Evolutionary conservation across 2,888 invertebrate genomes (phyloP).

Genomic region (Frankliniella intonsa): DNA sequence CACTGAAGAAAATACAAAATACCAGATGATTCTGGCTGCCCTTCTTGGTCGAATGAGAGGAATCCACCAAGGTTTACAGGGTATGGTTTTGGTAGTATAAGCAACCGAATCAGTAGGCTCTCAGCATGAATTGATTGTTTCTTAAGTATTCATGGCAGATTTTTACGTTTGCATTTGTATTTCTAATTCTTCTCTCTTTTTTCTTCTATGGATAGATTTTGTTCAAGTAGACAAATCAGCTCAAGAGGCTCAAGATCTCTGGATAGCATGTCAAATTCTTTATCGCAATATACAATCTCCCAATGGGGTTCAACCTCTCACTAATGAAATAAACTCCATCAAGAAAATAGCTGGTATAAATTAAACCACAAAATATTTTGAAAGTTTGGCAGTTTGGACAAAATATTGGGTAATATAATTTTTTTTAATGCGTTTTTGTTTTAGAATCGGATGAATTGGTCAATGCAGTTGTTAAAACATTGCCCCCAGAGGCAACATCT

Average conservation of each 20-base stretch:
- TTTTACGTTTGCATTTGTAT: neutral
- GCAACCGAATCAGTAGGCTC: neutral
- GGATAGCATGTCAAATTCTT: slow-evolving; percentile 78
- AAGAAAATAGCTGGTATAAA: slow-evolving; percentile 64
- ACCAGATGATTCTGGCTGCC: slow-evolving; percentile 65
- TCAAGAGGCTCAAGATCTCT: slow-evolving; percentile 79
- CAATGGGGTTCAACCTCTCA: slow-evolving; percentile 54
- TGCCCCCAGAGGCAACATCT: slow-evolving; percentile 69
- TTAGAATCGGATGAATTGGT: slow-evolving; percentile 76
- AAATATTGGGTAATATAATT: slow-evolving; percentile 11
- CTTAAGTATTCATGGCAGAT: neutral
- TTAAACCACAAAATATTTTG: neutral
- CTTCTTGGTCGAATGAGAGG: slow-evolving; percentile 71
- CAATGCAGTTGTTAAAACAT: slow-evolving; percentile 65
- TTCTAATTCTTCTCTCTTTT: neutral
- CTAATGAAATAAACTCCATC: slow-evolving; percentile 67
- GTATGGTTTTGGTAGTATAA: slow-evolving; percentile 35
- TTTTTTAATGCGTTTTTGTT: slow-evolving; percentile 42
- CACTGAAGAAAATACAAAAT: slow-evolving; percentile 61
- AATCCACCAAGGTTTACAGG: slow-evolving; percentile 57
- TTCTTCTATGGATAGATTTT: slow-evolving; percentile 14
- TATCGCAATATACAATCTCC: slow-evolving; percentile 30
- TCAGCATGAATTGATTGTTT: neutral
- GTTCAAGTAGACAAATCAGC: slow-evolving; percentile 58
- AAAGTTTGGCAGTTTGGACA: neutral